Percentiles rank a stretch among this genome's conserved stretches.
These are phyloP conservation scores for Ailurus styani DNA, from an alignment of 2,113 vertebrate genomes.

Conservation along the genomic window DNA sequence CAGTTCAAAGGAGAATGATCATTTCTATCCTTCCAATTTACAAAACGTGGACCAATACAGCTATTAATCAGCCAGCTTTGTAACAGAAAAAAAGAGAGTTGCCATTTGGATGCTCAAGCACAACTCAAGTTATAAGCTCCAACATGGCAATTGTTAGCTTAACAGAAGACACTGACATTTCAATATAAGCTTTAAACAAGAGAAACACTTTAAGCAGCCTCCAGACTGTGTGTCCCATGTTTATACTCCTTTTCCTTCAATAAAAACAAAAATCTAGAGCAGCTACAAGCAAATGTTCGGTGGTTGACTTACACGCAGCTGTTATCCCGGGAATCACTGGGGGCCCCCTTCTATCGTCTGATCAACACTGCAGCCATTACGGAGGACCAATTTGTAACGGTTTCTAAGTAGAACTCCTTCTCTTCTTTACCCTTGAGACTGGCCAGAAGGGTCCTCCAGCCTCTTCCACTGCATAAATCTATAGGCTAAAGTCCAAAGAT, in stretches of 20 bases:
- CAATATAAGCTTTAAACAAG: conserved; percentile 70
- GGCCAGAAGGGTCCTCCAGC: conserved; percentile 76
- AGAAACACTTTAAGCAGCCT: conserved; percentile 72
- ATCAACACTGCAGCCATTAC: conserved; percentile 80
- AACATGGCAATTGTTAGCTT: neutral
- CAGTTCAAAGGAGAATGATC: neutral
- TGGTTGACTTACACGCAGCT: conserved; percentile 79
- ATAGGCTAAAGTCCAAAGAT: conserved; percentile 76
- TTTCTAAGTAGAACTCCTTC: conserved; percentile 79
- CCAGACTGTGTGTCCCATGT: conserved; percentile 69
- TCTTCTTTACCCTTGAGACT: conserved; percentile 65
- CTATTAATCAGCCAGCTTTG: neutral
- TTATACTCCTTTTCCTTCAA: conserved; percentile 79
- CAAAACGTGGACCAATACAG: neutral
- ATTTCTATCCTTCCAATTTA: neutral
- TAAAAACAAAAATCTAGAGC: conserved; percentile 78
- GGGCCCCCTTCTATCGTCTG: conserved; percentile 74
- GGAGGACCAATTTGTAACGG: conserved; percentile 79
- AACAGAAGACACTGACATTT: conserved; percentile 62
- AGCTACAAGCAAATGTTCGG: conserved; percentile 79
- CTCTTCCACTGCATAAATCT: conserved; percentile 75
- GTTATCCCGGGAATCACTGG: conserved; percentile 78
- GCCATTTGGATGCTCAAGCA: neutral
- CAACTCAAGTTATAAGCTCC: neutral
- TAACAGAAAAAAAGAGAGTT: neutral